Base-by-base conservation (phyloP, 2,888 invertebrate genomes). In the Drosophila monieri region DNA sequence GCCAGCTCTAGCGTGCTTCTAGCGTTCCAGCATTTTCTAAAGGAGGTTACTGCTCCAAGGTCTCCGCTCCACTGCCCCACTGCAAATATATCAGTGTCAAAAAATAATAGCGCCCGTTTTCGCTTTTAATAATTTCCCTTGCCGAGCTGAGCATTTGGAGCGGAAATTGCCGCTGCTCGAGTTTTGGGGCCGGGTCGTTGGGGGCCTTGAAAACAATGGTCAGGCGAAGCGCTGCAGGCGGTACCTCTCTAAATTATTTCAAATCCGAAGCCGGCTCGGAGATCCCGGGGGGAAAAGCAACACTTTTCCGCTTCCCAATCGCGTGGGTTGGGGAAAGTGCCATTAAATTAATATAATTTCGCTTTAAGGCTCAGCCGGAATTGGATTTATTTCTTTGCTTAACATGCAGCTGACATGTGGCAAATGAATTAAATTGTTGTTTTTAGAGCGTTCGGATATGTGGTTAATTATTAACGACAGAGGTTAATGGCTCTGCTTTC, bases 71-170 rank as follows among this genome's bases (percentile, higher is more conserved):
- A 27, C 41, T 21, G 37, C 44, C 23, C 53, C 10, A 53, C 37
- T 77, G 80, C 74, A 84, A 85, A 86, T 85, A 85, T 86, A 85
- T 85, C 87, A 86, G 85, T 85, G 85, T 85, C 85, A 85, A 78
- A 86, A 86, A 86, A 53, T 85, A 85, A 85, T 86, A 86, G 85
- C 85, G 66, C 79, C 77, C 77, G 80, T 80, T 84, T 78, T 86
- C 86, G 78, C 86, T 86, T 85, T 84, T 84, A 86, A 84, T 84
- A 84, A 84, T 84, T 84, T 86, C 83, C 83, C 83, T 74, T 73
- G 70, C 73, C 72, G 43, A 75, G 74, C 75, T 59, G 69, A 77
- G 74, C 73, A 86, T 84, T 76, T 84, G 78, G 83, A 84, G 83
- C 83, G 83, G 83, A 84, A 84, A 84, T 84, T 84, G 79, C 84